phyloP scores from a whole-genome alignment of 2,888 invertebrate genomes.

The Zaprionus lineosus region DNA sequence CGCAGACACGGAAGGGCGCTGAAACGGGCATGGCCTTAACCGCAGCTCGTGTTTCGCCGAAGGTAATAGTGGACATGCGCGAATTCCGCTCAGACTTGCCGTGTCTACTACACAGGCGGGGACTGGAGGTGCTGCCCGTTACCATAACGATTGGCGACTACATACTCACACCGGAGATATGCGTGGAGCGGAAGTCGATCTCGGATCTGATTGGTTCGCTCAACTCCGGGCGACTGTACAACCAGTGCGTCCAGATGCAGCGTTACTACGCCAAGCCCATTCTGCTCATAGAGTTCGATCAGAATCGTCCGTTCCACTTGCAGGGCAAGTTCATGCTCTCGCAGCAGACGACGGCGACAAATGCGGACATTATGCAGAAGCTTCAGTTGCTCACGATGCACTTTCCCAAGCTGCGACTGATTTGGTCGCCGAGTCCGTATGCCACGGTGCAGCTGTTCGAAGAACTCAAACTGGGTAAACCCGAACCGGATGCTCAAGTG shows the following conservation, averaged over 20 bases:
- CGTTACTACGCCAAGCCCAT: constrained; percentile 94
- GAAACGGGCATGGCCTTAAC: constrained; percentile 52
- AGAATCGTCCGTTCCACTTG: constrained; percentile 94
- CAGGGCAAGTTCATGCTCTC: constrained; percentile 93
- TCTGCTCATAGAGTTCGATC: constrained; percentile 97
- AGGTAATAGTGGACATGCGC: constrained; percentile 96
- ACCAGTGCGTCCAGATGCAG: constrained; percentile 97
- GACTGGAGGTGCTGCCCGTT: constrained; percentile 94
- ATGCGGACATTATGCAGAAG: constrained; percentile 92
- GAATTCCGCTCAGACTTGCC: constrained; percentile 99
- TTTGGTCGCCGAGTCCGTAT: constrained; percentile 98
- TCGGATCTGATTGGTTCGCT: constrained; percentile 98
- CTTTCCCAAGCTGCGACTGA: constrained; percentile 94
- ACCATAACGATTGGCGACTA: constrained; percentile 98
- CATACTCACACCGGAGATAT: constrained; percentile 97
- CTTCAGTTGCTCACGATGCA: constrained; percentile 96
- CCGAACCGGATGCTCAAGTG: constrained; percentile 89
- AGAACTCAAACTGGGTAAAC: constrained; percentile 94
- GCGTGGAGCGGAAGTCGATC: constrained; percentile 97
- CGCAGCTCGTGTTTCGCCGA: constrained; percentile 74
- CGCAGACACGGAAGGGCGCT: constrained; percentile 86
- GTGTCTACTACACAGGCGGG: constrained; percentile 94
- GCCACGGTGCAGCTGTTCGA: constrained; percentile 98
- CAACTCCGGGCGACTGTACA: constrained; percentile 96
- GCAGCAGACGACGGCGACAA: constrained; percentile 86